Base-by-base conservation (phyloP, 1,140 invertebrate genomes). In the Sarcophaga peregrina region DNA sequence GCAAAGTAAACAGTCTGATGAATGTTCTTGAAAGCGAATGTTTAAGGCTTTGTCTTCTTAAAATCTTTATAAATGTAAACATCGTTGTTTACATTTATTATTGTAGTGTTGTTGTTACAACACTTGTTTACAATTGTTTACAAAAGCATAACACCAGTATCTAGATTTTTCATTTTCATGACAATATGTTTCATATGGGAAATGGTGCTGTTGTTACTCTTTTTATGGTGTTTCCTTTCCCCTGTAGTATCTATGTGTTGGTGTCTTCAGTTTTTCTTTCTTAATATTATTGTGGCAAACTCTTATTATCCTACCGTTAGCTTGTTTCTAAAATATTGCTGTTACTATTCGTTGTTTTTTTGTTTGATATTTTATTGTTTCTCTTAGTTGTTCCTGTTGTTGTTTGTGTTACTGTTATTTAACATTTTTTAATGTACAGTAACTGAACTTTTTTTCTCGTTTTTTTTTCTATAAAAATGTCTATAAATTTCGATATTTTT, bases 401-500 rank as follows among this genome's bases (percentile, higher is more conserved):
- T 62, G 25, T 78, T 54, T 17, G 8, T 76, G 50, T 50, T 82
- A 52, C 68, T 83, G 73, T 83, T 82, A 25, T 83, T 82, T 82
- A 46, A 78, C 25, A 82, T 78, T 83, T 81, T 37, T 68, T 83
- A 83, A 83, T 82, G 68, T 82, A 46, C 15, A 45, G 58, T 76
- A 48, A 75, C 46, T 78, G 75, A 47, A 78, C 47, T 78, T 78
- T 20, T 68, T 68, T 68, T 58, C 11, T n/a, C 7, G 6, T 58
- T 25, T 68, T 68, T 20, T 46, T n/a, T 15, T 76, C 82, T 78
- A 84, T 74, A 75, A 25, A 85, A 86, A 88, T 87, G 88, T 89
- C 88, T 90, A 90, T 90, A 90, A 90, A 90, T 89, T 89, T 88
- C 88, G 88, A 89, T 89, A 89, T 88, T 90, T 89, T 89, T 90